These are phyloP conservation scores for Zoanthus gigantus DNA, from an alignment of 92 coral and sea anemone genomes.

Conservation along the genomic window DNA sequence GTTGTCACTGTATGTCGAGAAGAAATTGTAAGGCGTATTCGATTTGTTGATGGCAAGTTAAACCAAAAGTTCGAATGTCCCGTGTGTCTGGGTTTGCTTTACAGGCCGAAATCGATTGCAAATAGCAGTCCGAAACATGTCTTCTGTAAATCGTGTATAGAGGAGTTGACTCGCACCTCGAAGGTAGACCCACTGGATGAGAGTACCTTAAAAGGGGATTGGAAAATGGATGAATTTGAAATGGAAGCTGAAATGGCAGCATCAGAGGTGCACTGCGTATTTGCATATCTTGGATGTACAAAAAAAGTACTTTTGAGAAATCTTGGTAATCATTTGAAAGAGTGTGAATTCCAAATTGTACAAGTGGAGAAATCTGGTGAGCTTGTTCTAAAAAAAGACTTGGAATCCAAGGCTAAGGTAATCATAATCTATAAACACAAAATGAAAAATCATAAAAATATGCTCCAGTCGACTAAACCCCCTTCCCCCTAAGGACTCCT, in stretches of 20 bases:
- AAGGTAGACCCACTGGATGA: conserved; percentile 91
- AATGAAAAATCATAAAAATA: not conserved
- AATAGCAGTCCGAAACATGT: conserved; percentile 80
- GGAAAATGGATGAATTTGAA: conserved; percentile 82
- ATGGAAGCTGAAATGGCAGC: conserved; percentile 73
- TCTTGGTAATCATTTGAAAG: conserved; percentile 80
- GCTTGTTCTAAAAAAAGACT: conserved; percentile 71
- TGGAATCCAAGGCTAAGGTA: conserved; percentile 86
- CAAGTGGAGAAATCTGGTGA: conserved; percentile 87
- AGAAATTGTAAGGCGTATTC: conserved; percentile 68
- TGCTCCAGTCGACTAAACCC: too few species aligned
- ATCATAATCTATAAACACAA: not conserved
- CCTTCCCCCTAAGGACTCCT: too few species aligned
- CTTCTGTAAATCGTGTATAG: conserved; percentile 89
- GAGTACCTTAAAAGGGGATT: conserved; percentile 70
- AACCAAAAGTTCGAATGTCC: conserved; percentile 77
- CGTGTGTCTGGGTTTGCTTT: conserved; percentile 79
- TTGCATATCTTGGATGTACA: conserved; percentile 83
- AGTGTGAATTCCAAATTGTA: conserved; percentile 80
- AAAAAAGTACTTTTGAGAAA: conserved; percentile 71
- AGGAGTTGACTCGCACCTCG: conserved; percentile 93
- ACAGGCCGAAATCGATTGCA: conserved; percentile 87
- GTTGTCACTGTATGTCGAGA: conserved; percentile 63
- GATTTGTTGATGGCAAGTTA: conserved; percentile 61
- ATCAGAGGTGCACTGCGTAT: conserved; percentile 72